Base-by-base conservation (phyloP, 1,140 invertebrate species). In the Ridgeia piscesae region DNA sequence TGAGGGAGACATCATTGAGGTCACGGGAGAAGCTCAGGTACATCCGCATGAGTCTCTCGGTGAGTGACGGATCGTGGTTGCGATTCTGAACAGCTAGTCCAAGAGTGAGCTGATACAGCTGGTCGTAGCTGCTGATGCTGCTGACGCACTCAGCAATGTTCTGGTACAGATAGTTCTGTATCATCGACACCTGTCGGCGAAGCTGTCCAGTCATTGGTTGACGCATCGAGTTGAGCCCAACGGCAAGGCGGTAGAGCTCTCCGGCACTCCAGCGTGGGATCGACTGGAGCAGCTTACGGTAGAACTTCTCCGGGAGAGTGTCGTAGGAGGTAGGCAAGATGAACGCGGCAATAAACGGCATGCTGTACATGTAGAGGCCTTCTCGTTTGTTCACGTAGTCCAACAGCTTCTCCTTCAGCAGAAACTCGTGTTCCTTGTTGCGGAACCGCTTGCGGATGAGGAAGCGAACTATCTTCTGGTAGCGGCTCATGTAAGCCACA, bases 81-180 rank as follows among this genome's bases (percentile, higher is more conserved):
- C 89, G 89, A n/a, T 90, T 90, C 34, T 90, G 89, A 42, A 90
- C 35, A 42, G 35, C 89, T 6, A 90, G 89, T 90, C 89, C 89
- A 90, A 90, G 89, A 31, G 89, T 90, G 11, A 77, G 58, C 17
- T 77, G 58, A 21, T 77, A 77, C 14, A 77, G 17, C 58, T 77
- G 58, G 58, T 77, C 58, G 27, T 27, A 77, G 58, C 58, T 77
- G 58, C 58, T 77, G 58, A 77, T 77, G 58, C 58, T 31, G 27
- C 58, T 21, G 58, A 77, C 58, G 27, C 58, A 77, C 58, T 77
- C 58, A 77, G 58, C 58, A 21, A 77, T 77, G 58, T 77, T 77
- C 58, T 77, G 58, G 58, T 77, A 77, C 27, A 77, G 58, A 77
- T 77, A 77, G 58, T 77, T 77, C 58, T 77, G 58, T 77, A 77